phyloP scores from a whole-genome alignment of 1,140 invertebrate species.

The Lamellibrachia luymesi region DNA sequence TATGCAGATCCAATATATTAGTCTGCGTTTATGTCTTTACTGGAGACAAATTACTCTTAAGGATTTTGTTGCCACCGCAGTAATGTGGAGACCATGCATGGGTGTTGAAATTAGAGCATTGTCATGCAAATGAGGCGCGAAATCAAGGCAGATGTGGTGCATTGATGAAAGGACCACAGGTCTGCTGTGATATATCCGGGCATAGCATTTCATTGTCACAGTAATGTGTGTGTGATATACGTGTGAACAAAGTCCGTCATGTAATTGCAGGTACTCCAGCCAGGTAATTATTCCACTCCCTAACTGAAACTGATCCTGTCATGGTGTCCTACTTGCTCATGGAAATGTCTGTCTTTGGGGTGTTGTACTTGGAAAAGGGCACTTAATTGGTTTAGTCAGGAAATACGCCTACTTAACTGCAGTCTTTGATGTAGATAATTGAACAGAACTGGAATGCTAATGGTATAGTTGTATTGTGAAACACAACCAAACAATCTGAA shows the following conservation, averaged over 20 bases:
- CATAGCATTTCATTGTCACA: not conserved
- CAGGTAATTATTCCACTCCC: not conserved
- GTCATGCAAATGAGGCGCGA: not conserved
- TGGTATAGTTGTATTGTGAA: not conserved
- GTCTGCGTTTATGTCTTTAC: slow-evolving; percentile 1
- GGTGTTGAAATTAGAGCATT: not conserved
- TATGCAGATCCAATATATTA: slow-evolving; percentile 5
- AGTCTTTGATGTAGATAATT: not conserved
- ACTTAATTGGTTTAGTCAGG: slow-evolving; percentile 1
- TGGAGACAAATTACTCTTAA: slow-evolving; percentile 1
- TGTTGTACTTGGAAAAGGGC: not conserved
- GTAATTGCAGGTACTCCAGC: not conserved
- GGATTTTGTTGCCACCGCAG: not conserved
- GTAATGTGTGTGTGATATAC: not conserved
- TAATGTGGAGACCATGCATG: not conserved
- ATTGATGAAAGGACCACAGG: not conserved
- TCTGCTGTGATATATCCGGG: slow-evolving; percentile 3
- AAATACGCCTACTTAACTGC: not conserved
- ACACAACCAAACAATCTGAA: not conserved
- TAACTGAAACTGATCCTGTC: not conserved
- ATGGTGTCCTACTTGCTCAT: not conserved
- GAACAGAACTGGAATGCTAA: not conserved
- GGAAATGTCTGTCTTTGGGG: not conserved
- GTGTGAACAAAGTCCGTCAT: not conserved
- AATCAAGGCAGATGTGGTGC: not conserved